Conservation (phyloP, 2,888 invertebrate species). For the Rhagonycha fulva region DNA sequence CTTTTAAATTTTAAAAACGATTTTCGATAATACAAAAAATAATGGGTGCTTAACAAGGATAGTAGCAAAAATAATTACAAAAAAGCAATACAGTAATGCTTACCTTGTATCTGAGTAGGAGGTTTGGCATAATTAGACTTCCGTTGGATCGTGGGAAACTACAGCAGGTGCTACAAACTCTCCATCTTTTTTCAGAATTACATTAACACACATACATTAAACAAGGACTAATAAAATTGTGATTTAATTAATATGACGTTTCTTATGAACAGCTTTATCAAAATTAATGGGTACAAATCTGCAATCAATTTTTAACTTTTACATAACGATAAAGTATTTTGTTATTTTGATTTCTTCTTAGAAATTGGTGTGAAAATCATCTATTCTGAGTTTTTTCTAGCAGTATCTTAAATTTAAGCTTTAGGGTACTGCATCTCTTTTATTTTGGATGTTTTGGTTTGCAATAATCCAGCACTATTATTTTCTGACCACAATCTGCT, state of each 20-base stretch:
- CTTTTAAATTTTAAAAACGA: neutral
- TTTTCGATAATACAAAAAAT: neutral
- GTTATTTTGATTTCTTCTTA: neutral
- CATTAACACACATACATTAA: slow-evolving; percentile 4
- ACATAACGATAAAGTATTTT: neutral
- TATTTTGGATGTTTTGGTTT: neutral
- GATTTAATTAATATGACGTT: slow-evolving; percentile 32
- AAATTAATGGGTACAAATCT: neutral
- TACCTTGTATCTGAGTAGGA: slow-evolving; percentile 37
- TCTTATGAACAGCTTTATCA: neutral
- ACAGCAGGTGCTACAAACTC: slow-evolving; percentile 48
- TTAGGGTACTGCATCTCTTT: neutral
- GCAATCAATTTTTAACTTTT: neutral
- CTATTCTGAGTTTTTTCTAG: neutral
- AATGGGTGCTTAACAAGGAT: slow-evolving; percentile 9
- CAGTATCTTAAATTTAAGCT: neutral
- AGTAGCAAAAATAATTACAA: slow-evolving; percentile 4
- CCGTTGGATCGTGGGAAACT: slow-evolving; percentile 54
- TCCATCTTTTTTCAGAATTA: slow-evolving; percentile 6
- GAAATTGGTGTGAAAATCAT: neutral
- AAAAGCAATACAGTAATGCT: slow-evolving; percentile 8
- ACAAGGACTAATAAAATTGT: slow-evolving; percentile 22
- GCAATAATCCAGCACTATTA: neutral
- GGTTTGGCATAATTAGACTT: slow-evolving; percentile 54
- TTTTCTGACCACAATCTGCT: neutral